Conservation (phyloP, 2,888 invertebrate species). For the Drosophila koepferae region DNA sequence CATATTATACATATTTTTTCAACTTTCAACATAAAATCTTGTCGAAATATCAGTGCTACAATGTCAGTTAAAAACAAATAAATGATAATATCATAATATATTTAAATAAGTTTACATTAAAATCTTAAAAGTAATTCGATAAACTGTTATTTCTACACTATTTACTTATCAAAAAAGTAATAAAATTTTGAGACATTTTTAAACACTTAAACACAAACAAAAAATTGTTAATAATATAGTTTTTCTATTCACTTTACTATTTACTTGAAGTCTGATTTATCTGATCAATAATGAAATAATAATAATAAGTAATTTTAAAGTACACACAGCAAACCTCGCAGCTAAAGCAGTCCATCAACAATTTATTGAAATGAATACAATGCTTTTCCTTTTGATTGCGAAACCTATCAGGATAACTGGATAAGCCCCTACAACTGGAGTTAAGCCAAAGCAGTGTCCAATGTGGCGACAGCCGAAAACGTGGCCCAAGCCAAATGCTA, state of each 20-base stretch:
- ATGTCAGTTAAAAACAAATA: no score
- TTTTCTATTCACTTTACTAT: background rate
- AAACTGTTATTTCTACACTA: no score
- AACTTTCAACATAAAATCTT: no score
- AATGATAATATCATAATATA: no score
- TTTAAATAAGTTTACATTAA: no score
- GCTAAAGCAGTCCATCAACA: conserved; percentile 53
- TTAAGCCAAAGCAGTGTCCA: conserved; percentile 40
- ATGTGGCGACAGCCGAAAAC: conserved; percentile 30
- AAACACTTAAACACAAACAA: no score
- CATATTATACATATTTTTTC: no score
- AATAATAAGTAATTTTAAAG: conserved; percentile 4
- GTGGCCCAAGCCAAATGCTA: conserved; percentile 29
- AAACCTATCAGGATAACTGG: conserved; percentile 49
- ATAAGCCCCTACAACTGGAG: conserved; percentile 30
- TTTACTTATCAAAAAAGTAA: no score
- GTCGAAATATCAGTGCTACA: no score
- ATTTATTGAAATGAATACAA: conserved; percentile 78
- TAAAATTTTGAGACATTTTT: no score
- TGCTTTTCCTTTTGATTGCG: conserved; percentile 54
- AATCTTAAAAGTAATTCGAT: no score
- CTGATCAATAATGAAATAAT: background rate
- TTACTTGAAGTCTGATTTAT: background rate
- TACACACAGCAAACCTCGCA: background rate
- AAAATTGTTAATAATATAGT: no score